Evolutionary conservation across 2,888 invertebrate species (phyloP).

Genomic region (Atethmia centrago): DNA sequence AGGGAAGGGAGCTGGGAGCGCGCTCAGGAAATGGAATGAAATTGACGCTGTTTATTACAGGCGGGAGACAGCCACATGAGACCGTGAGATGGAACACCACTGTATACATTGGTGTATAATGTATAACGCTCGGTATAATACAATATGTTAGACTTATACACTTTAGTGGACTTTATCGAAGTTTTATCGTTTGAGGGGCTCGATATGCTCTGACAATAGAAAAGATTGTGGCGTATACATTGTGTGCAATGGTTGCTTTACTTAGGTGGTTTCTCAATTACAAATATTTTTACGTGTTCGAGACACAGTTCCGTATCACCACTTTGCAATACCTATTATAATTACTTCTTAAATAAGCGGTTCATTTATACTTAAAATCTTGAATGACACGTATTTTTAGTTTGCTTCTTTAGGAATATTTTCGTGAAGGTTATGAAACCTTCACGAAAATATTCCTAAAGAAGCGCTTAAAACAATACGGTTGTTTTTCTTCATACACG

Average conservation of each 20-base stretch:
- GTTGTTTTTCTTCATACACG: slow-evolving; percentile 37
- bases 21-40: slow-evolving; percentile 88
- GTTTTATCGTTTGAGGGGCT: slow-evolving; percentile 17
- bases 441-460: slow-evolving; percentile 56
- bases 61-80: slow-evolving; percentile 69
- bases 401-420: slow-evolving; percentile 10
- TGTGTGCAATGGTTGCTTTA: not conserved
- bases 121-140: slow-evolving; percentile 1
- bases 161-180: not conserved
- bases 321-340: slow-evolving; percentile 1
- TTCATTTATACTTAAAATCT: not conserved
- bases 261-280: slow-evolving; percentile 5
- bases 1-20: slow-evolving; percentile 68
- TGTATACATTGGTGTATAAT: not conserved
- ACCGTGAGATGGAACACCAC: slow-evolving; percentile 66
- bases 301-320: not conserved
- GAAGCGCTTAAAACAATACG: slow-evolving; percentile 34
- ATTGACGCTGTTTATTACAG: slow-evolving; percentile 85
- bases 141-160: not conserved
- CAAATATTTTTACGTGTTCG: not conserved
- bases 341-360: not conserved
- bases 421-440: slow-evolving; percentile 52
- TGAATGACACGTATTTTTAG: slow-evolving; percentile 24
- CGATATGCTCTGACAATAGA: not conserved
- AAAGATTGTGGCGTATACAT: not conserved